Conservation (phyloP, 1,140 invertebrate genomes). For the Bombus breviceps region DNA sequence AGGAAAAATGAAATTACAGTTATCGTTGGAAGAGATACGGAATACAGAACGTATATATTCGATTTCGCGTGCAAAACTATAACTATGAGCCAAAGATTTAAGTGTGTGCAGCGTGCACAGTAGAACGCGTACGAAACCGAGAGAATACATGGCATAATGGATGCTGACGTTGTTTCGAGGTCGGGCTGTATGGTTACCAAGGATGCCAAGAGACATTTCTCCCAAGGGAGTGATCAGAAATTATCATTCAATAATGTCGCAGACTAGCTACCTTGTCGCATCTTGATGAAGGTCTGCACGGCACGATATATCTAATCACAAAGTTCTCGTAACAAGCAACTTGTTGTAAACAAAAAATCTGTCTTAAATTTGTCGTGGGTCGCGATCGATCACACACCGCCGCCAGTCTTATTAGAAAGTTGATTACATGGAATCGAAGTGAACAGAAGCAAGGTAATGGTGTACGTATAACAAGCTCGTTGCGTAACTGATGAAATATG, state of each 20-base stretch:
- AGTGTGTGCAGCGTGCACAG: constrained; percentile 13
- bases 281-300: constrained; percentile 21
- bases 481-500: constrained; percentile 9
- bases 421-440: constrained; percentile 19
- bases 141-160: constrained; percentile 57
- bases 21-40: neutral
- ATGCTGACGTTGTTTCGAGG: constrained; percentile 64
- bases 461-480: neutral
- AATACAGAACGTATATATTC: constrained; percentile 19
- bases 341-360: neutral
- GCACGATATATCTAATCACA: constrained; percentile 27
- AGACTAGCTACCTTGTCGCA: constrained; percentile 27
- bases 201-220: constrained; percentile 59
- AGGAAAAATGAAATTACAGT: constrained; percentile 11
- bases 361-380: neutral
- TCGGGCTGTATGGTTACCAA: constrained; percentile 46
- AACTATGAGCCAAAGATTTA: constrained; percentile 34
- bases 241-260: constrained; percentile 66
- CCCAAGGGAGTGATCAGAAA: constrained; percentile 62
- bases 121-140: constrained; percentile 28
- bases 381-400: neutral
- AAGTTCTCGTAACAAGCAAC: neutral
- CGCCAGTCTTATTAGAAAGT: neutral
- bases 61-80: neutral
- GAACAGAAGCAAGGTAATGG: neutral